Evolutionary conservation across 2,797 vertebrate genomes (phyloP).

Genomic region (Sternarchorhynchus goeldii): DNA sequence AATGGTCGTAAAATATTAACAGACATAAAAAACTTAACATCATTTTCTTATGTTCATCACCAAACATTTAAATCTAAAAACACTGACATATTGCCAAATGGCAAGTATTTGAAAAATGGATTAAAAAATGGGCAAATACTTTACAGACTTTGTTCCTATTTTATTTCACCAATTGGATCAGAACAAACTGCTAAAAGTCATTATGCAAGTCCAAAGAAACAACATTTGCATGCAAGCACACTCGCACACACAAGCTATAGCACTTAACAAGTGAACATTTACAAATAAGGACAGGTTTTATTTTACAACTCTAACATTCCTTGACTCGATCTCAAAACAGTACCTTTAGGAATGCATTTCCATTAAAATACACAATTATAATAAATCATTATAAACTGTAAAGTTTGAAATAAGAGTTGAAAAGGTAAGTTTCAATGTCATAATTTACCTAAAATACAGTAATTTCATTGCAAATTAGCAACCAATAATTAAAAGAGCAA

Average conservation of each 20-base stretch:
- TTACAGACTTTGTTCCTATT: background rate
- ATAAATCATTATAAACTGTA: constrained; percentile 7
- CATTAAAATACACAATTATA: constrained; percentile 24
- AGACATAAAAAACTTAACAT: background rate
- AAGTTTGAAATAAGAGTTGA: constrained; percentile 15
- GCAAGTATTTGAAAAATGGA: no score
- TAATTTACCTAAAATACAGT: constrained; percentile 5
- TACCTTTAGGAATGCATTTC: constrained; percentile 7
- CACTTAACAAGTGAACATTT: background rate
- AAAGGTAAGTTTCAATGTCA: background rate
- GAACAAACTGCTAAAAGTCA: background rate
- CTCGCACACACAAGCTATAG: no score
- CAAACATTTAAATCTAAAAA: background rate
- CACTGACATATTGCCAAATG: background rate
- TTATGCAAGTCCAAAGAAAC: background rate
- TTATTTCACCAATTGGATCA: constrained; percentile 15
- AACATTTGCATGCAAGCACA: no score
- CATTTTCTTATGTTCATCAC: background rate
- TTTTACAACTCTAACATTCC: constrained; percentile 27
- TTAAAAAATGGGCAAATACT: no score
- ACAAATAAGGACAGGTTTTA: constrained; percentile 1
- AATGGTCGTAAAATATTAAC: no score
- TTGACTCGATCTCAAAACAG: constrained; percentile 10
- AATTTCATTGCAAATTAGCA: background rate
- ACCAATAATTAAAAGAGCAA: background rate